Evolutionary conservation across 2,797 vertebrate species (phyloP).

Genomic region (Lepus oiostolus): DNA sequence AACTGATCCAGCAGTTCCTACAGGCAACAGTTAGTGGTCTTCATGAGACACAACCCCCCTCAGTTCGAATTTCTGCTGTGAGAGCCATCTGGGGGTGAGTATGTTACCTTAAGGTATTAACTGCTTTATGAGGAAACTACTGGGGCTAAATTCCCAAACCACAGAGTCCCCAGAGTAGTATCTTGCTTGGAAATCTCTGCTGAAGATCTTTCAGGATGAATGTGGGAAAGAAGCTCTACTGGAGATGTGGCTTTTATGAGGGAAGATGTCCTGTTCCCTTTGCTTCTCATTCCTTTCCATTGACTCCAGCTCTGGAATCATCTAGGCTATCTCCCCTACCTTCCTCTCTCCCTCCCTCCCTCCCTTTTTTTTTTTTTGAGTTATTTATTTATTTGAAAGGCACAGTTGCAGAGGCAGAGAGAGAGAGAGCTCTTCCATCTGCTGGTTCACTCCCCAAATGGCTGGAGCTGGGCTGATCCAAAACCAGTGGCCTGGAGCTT

Average conservation of each 20-base stretch:
- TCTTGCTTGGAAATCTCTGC: background rate
- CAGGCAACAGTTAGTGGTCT: constrained; percentile 98
- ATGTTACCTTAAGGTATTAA: background rate
- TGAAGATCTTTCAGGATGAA: background rate
- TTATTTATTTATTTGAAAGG: too few relatives aligned
- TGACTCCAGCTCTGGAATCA: background rate
- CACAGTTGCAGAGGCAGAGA: too few relatives aligned
- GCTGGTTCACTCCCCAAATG: too few relatives aligned
- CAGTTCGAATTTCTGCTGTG: constrained; percentile 97
- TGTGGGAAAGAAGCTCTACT: background rate
- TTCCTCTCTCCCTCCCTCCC: too few relatives aligned
- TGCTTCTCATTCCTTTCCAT: background rate
- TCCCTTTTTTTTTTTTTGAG: too few relatives aligned
- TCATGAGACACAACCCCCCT: constrained; percentile 96
- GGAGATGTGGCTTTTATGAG: background rate
- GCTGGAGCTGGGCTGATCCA: too few relatives aligned
- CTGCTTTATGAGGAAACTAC: background rate
- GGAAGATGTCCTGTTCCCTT: background rate
- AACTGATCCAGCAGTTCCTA: constrained; percentile 98
- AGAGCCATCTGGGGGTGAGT: constrained; percentile 99
- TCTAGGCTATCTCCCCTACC: background rate
- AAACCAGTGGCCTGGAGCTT: too few relatives aligned
- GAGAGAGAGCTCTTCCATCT: too few relatives aligned
- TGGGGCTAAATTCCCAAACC: background rate
- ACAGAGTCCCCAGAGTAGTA: background rate